Evolutionary conservation across 2,113 vertebrate species (phyloP), one percentile per base, ranked within the genome.

Genomic region (Anseranas semipalmata): DNA sequence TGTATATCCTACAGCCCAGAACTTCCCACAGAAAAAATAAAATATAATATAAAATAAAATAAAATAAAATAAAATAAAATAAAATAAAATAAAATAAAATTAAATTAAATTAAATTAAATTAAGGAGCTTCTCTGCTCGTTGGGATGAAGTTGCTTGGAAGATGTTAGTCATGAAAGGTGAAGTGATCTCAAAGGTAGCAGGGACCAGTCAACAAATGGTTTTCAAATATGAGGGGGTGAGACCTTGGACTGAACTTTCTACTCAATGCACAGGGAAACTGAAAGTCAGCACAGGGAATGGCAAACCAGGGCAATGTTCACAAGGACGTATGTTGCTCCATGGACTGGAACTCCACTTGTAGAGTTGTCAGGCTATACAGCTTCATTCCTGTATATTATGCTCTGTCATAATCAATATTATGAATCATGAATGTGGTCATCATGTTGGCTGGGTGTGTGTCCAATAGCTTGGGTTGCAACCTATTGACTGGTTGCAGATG

Each of bases 91-190:
- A n/a, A n/a, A n/a, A n/a, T n/a, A n/a, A n/a, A n/a, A n/a, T n/a
- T n/a, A n/a, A n/a, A n/a, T n/a, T n/a, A n/a, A n/a, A n/a, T n/a
- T n/a, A n/a, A n/a, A n/a, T n/a, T n/a, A n/a, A n/a, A n/a, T n/a
- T n/a, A n/a, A n/a, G 12, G 15, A 80, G 3, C 9, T 35, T 80
- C 22, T 83, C 32, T 39, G 21, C 48, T 53, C 24, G 55, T 91
- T 50, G n/a, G n/a, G 41, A 66, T 73, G 55, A 32, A 95, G 78
- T 32, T 78, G 19, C 60, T 76, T 80, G 71, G 82, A 90, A 73
- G 39, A 53, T 10, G 5, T 50, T 73, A 50, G 62, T 46, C n/a
- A 46, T 35, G 37, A 76, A 87, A 80, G 37, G 8, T 89, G 62
- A 71, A 43, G 63, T 0, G 3, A 90, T 74, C 63, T 79, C 50